These are phyloP conservation scores for Proales similis DNA, from an alignment of 1,140 invertebrate species.

Conservation along the genomic window DNA sequence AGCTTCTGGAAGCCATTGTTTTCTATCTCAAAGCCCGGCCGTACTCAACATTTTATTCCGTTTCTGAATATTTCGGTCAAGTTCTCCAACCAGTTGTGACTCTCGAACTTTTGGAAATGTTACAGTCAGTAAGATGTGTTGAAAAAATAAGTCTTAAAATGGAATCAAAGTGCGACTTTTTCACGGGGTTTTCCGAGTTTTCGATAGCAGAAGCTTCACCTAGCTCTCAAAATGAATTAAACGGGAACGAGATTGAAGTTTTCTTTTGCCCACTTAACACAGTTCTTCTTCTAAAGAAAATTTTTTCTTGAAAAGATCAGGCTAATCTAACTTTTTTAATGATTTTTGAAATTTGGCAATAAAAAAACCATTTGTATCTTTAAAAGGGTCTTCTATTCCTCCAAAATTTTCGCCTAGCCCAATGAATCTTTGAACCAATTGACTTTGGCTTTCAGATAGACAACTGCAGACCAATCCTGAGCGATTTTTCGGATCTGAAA, in stretches of 20 bases:
- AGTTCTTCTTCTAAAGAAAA: not conserved
- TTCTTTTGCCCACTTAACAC: not conserved
- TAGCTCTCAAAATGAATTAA: conserved; percentile 1
- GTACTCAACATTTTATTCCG: conserved; percentile 2
- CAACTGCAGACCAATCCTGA: not conserved
- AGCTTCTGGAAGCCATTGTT: conserved; percentile 18
- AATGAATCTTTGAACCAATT: conserved; percentile 28
- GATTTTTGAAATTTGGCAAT: conserved; percentile 26
- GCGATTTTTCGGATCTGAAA: not conserved
- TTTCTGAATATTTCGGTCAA: conserved; percentile 21
- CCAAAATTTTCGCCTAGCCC: not conserved
- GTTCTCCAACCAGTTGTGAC: conserved; percentile 36
- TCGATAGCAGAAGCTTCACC: too few relatives aligned
- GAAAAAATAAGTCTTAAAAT: conserved; percentile 16
- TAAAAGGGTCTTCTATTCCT: not conserved
- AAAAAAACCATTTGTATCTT: conserved; percentile 37
- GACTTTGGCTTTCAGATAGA: not conserved
- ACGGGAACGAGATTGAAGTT: conserved; percentile 15
- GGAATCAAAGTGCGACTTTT: conserved; percentile 11
- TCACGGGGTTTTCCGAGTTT: conserved; percentile 24
- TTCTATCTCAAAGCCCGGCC: conserved; percentile 27
- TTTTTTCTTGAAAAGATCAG: not conserved
- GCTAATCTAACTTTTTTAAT: not conserved
- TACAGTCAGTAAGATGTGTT: conserved; percentile 23
- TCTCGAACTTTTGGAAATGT: conserved; percentile 22